phyloP scores from a whole-genome alignment of 2,888 invertebrate genomes.

The Prosopocoilus inquinatus region DNA sequence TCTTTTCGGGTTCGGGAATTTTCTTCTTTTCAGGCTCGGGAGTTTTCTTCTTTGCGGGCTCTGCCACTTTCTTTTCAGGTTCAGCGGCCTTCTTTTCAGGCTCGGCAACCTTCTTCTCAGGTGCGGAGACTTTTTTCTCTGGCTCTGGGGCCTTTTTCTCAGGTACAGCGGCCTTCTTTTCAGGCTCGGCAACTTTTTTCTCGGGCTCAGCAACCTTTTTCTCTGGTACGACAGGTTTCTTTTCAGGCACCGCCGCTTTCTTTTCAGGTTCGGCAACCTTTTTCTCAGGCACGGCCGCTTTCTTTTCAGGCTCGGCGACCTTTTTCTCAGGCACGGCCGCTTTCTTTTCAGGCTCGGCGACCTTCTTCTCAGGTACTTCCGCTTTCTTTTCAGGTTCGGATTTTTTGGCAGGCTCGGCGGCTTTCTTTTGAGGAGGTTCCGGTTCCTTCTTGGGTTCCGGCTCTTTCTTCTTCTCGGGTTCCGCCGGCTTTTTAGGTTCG shows the following conservation, averaged over 20 bases:
- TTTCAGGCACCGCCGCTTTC: constrained; percentile 14
- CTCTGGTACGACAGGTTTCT: no score
- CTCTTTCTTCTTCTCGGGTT: constrained; percentile 48
- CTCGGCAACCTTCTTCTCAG: constrained; percentile 23
- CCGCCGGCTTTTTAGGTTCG: constrained; percentile 28
- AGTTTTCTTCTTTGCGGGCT: constrained; percentile 27
- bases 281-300: constrained; percentile 30
- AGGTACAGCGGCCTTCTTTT: constrained; percentile 40
- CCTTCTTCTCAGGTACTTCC: constrained; percentile 34
- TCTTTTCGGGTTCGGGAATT: constrained; percentile 28
- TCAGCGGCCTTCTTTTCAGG: constrained; percentile 32
- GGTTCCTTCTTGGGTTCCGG: constrained; percentile 35
- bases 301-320: constrained; percentile 21
- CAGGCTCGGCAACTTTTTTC: constrained; percentile 34
- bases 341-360: constrained; percentile 35
- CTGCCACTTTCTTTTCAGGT: constrained; percentile 42
- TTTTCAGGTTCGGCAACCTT: constrained; percentile 37
- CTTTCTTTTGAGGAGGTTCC: no score
- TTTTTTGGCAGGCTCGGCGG: constrained; percentile 25
- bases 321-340: no score
- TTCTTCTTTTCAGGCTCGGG: constrained; percentile 23
- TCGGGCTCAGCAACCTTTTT: constrained; percentile 28
- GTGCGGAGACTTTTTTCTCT: background rate
- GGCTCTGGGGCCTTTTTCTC: constrained; percentile 24
- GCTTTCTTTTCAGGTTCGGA: constrained; percentile 31